These are phyloP conservation scores for Axis porcinus DNA, from an alignment of 2,113 vertebrate genomes.

Conservation along the genomic window DNA sequence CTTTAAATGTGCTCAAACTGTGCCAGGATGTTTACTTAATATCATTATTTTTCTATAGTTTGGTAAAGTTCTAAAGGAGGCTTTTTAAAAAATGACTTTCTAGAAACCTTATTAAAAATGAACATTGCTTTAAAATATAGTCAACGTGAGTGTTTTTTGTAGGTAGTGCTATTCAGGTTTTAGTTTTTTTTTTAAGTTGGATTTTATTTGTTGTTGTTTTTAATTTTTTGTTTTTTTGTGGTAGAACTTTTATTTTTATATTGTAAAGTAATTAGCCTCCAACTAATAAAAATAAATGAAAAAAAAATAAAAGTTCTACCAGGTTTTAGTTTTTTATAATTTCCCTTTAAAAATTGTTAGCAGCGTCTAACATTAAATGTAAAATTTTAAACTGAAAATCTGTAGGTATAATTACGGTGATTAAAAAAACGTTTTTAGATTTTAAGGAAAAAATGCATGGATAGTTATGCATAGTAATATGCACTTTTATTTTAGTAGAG, in stretches of 20 bases:
- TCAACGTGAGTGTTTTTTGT: neutral
- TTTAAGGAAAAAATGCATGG: conserved; percentile 1
- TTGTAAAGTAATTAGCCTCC: no score
- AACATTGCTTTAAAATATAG: conserved; percentile 3
- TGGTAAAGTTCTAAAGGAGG: neutral
- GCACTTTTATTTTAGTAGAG: neutral
- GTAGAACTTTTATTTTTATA: no score
- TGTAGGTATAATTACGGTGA: neutral
- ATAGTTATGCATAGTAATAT: neutral
- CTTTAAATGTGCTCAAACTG: conserved; percentile 10
- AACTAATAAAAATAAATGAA: no score
- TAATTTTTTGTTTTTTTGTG: no score
- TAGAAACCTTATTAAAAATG: conserved; percentile 29
- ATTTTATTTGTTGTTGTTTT: no score
- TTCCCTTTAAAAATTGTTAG: neutral
- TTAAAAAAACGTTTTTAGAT: neutral
- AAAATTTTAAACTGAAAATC: neutral
- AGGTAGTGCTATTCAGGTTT: neutral
- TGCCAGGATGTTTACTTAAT: conserved; percentile 11
- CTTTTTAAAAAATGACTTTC: neutral
- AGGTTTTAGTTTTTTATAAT: neutral
- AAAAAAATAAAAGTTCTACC: neutral
- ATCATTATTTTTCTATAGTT: neutral
- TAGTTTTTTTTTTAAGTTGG: neutral
- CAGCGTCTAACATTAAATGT: neutral